Percentiles rank a stretch among this genome's conserved stretches.
These are phyloP conservation scores for Hemibagrus guttatus DNA, from an alignment of 2,797 vertebrate genomes.

Conservation along the genomic window DNA sequence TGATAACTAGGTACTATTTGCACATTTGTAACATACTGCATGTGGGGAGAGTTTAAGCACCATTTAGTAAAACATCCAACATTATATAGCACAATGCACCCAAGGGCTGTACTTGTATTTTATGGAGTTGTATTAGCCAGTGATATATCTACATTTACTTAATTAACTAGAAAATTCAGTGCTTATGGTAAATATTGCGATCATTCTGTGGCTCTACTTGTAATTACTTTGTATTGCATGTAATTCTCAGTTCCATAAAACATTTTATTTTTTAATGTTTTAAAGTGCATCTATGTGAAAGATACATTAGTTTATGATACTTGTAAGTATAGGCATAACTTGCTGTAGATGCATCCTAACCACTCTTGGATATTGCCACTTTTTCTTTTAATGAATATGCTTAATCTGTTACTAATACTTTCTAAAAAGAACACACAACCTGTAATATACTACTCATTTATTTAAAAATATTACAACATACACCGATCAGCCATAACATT, in stretches of 20 bases:
- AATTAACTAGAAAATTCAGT: constrained; percentile 3
- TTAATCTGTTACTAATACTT: neutral
- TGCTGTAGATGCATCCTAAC: neutral
- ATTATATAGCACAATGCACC: constrained; percentile 10
- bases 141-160: constrained; percentile 9
- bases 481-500: too few species aligned
- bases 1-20: constrained; percentile 27
- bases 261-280: neutral
- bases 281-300: neutral
- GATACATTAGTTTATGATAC: neutral
- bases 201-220: neutral
- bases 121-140: neutral
- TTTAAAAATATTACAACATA: neutral
- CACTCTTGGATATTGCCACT: neutral
- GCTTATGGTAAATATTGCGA: neutral
- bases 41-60: neutral
- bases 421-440: neutral
- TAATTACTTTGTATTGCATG: neutral
- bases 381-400: neutral
- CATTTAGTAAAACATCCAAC: neutral
- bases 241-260: neutral
- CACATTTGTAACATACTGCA: constrained; percentile 14
- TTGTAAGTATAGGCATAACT: neutral
- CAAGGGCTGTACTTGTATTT: neutral
- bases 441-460: neutral